phyloP scores from a whole-genome alignment of 2,888 invertebrate species.

The Neoitamus cyanurus region DNA sequence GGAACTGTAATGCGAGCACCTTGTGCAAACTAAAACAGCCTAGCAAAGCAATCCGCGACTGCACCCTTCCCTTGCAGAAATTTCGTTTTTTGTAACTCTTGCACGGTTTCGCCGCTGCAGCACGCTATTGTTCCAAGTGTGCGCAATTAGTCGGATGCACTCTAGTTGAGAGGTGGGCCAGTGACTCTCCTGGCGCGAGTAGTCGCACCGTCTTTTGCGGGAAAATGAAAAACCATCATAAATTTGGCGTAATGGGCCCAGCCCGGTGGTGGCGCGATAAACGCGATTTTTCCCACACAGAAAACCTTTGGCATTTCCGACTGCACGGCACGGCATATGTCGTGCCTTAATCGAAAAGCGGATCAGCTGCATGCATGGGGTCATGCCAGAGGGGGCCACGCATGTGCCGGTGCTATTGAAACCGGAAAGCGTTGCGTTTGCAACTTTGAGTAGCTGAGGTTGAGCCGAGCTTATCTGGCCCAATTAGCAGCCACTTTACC shows the following conservation, averaged over 20 bases:
- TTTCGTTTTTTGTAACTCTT: neutral
- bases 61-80: neutral
- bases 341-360: neutral
- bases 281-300: neutral
- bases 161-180: conserved; percentile 38
- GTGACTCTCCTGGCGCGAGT: neutral
- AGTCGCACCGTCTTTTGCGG: neutral
- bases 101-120: neutral
- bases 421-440: neutral
- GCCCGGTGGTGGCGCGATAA: neutral
- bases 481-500: neutral
- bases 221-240: neutral
- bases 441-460: neutral
- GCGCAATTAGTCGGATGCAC: conserved; percentile 1
- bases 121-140: neutral
- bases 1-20: neutral
- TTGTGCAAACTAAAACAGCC: neutral
- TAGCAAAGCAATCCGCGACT: neutral
- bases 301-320: neutral
- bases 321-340: neutral
- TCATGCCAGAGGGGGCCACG: neutral
- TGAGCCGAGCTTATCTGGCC: neutral
- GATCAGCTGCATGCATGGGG: neutral
- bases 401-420: neutral
- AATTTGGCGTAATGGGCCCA: neutral